A percentile compares a stretch with the other conserved stretches of the same genome.
Evolutionary conservation across 2,113 vertebrate species (phyloP).

Genomic region (Rana temporaria): DNA sequence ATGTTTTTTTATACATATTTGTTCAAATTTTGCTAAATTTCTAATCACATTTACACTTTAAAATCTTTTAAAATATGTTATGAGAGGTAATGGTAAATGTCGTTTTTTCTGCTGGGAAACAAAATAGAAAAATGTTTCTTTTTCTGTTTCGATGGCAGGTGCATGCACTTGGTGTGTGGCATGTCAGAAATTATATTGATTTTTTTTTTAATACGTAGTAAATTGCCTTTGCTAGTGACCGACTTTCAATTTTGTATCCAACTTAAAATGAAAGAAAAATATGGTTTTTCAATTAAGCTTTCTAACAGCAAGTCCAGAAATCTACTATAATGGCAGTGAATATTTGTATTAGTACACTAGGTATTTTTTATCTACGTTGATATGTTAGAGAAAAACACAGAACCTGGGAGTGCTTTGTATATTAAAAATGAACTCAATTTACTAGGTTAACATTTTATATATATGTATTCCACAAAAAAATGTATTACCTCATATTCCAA

Average conservation of each 20-base stretch:
- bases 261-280: neutral
- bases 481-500: too few species aligned
- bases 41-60: constrained; percentile 89
- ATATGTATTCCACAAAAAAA: too few species aligned
- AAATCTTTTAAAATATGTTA: constrained; percentile 88
- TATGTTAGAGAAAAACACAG: too few species aligned
- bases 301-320: constrained; percentile 11
- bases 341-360: neutral
- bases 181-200: constrained; percentile 83
- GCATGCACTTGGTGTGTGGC: constrained; percentile 93
- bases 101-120: constrained; percentile 76
- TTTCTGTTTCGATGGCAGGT: constrained; percentile 80
- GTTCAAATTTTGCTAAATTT: constrained; percentile 95
- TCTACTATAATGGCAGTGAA: neutral
- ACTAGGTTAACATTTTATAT: too few species aligned
- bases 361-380: too few species aligned
- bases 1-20: constrained; percentile 91
- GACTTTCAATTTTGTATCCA: constrained; percentile 52
- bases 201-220: constrained; percentile 79
- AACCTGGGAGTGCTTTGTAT: too few species aligned
- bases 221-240: constrained; percentile 67
- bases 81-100: constrained; percentile 75
- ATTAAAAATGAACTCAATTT: too few species aligned
- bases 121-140: constrained; percentile 60
- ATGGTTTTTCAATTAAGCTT: constrained; percentile 5